Evolutionary conservation across 2,113 vertebrate genomes (phyloP), one percentile per base, ranked within the genome.

Genomic region (Garra rufa): DNA sequence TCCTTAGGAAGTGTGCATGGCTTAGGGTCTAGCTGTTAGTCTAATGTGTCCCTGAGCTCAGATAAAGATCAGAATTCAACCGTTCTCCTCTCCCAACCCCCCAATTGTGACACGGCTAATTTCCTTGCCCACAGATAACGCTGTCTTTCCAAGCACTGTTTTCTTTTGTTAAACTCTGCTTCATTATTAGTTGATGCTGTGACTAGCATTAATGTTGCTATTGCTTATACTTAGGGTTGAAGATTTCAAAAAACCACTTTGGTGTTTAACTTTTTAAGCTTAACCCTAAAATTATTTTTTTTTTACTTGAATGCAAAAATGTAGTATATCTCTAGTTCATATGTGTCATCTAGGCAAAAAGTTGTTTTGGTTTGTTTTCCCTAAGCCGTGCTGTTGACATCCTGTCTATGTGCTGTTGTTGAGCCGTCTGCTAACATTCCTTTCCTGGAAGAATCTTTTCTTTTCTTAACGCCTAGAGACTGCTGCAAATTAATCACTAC

Each of bases 1-100:
- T 74, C 84, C 43, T 81, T 67, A 82, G 65, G 84, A 88, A 61
- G 13, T 71, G 48, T 80, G 61, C 48, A 21, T 67, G 78, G 61
- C 43, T 82, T 30, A 70, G 4, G 30, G 46, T 82, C 19, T 52
- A 81, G 65, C 79, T 55, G 28, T 70, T 17, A 41, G 44, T 48
- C 65, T 55, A 70, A 82, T 82, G 80, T 70, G 61, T 70, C 65
- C 48, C 30, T 71, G 30, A 8, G 80, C 65, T 71, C 19, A 70
- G 80, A 82, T 55, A 82, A 69, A 70, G 63, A 82, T 69, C 80
- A 80, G 38, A 80, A 48, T 82, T 34, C n/a, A 34, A 41, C 43
- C 46, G 74, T 86, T 73, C 41, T 65, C 24, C 30, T 59, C 38
- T 48, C 65, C 65, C 80, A 70, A 52, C 61, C 59, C 81, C 77